phyloP scores from a whole-genome alignment of 2,113 vertebrate species.

The Xenotilapia longispinis region DNA sequence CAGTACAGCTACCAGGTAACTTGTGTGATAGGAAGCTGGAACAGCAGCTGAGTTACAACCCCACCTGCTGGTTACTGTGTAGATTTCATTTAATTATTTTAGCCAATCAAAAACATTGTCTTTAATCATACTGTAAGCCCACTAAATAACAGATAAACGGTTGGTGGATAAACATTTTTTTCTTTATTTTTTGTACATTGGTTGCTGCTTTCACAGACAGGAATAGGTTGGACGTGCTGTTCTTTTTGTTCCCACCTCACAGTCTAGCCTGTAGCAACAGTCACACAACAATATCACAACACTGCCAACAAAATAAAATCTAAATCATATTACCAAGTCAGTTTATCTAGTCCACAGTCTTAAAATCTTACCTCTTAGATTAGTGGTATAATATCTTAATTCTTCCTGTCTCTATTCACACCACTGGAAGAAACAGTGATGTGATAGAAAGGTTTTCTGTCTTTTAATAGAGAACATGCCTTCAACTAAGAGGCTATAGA shows the following conservation, averaged over 20 bases:
- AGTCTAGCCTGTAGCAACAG: conserved; percentile 5
- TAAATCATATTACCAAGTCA: neutral
- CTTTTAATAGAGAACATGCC: neutral
- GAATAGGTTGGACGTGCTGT: neutral
- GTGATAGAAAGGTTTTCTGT: neutral
- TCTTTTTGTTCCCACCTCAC: conserved; percentile 11
- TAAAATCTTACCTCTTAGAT: conserved; percentile 34
- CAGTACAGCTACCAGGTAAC: neutral
- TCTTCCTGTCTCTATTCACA: neutral
- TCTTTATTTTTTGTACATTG: neutral
- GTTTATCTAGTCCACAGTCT: conserved; percentile 23
- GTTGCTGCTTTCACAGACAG: neutral
- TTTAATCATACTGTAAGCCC: neutral
- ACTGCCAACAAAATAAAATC: neutral
- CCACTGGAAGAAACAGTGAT: neutral
- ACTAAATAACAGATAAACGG: neutral
- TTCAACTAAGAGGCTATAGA: neutral
- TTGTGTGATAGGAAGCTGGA: conserved; percentile 9
- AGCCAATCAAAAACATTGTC: neutral
- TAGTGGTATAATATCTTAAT: neutral
- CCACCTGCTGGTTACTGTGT: conserved; percentile 8
- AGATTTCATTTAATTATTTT: neutral
- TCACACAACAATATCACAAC: conserved; percentile 34
- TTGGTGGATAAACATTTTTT: neutral
- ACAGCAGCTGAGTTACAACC: neutral